These are phyloP conservation scores for Stichopus horrens DNA, from an alignment of 53 echinoderm and acorn worm genomes.

Conservation along the genomic window DNA sequence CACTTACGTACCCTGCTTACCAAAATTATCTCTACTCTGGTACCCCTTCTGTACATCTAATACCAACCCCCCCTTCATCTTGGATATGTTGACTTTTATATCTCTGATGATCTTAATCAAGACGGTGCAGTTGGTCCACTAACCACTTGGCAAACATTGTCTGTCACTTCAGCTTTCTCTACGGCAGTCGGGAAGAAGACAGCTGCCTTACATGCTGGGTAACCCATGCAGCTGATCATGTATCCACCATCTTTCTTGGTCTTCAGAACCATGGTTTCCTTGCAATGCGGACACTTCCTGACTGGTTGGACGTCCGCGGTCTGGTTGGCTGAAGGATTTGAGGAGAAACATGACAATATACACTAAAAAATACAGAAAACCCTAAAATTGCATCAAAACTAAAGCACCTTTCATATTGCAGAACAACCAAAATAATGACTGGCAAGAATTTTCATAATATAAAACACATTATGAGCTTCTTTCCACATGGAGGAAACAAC, in stretches of 20 bases:
- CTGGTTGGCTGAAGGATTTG: constrained; percentile 1
- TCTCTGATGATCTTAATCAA: too few species aligned
- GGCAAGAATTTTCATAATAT: too few species aligned
- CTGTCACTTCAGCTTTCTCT: constrained; percentile 67
- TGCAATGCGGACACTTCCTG: constrained; percentile 79
- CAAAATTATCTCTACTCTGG: neutral
- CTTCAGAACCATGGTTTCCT: constrained; percentile 82
- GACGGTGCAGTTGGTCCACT: neutral
- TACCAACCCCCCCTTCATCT: neutral
- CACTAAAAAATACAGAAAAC: neutral
- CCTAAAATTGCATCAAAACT: neutral
- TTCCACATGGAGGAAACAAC: too few species aligned
- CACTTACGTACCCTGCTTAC: too few species aligned
- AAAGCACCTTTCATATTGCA: neutral
- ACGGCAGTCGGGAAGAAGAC: constrained; percentile 81
- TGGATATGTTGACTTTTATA: too few species aligned
- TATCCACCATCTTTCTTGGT: constrained; percentile 84
- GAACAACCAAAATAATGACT: too few species aligned
- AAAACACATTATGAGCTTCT: too few species aligned
- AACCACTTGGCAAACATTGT: constrained; percentile 75
- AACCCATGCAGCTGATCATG: constrained; percentile 91
- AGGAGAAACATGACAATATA: neutral
- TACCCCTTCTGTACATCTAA: neutral
- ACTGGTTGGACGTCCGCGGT: constrained; percentile 59
- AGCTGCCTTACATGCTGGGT: constrained; percentile 87